Percentiles rank a stretch among this genome's conserved stretches.
phyloP scores from a whole-genome alignment of 2,888 invertebrate species.

The Rosalia funebris region DNA sequence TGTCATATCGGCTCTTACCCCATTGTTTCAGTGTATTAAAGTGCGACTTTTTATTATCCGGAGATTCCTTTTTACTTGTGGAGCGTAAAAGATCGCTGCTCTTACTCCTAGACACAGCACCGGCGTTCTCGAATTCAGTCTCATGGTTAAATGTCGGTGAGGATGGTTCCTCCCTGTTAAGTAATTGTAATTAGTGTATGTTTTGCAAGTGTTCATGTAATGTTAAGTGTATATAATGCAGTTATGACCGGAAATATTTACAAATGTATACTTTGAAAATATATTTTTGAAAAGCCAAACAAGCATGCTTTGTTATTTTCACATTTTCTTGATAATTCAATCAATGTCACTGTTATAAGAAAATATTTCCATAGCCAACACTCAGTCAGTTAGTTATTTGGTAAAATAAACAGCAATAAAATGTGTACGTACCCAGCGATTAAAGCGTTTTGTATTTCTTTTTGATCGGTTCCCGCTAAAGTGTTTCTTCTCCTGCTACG shows the following conservation, averaged over 20 bases:
- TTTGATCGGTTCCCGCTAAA: constrained; percentile 89
- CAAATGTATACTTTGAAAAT: constrained; percentile 23
- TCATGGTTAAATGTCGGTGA: constrained; percentile 53
- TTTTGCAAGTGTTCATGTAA: constrained; percentile 40
- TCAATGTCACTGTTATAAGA: constrained; percentile 12
- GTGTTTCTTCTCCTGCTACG: constrained; percentile 89
- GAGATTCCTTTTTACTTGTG: constrained; percentile 67
- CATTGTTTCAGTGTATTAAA: constrained; percentile 86
- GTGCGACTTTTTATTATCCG: constrained; percentile 74
- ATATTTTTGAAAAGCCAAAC: constrained; percentile 37
- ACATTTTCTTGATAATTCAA: constrained; percentile 24
- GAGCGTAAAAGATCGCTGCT: constrained; percentile 79
- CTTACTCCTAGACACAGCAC: constrained; percentile 73
- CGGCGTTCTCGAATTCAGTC: constrained; percentile 66
- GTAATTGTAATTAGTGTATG: constrained; percentile 44
- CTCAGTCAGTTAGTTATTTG: constrained; percentile 36
- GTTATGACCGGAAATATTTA: constrained; percentile 40
- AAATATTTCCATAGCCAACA: constrained; percentile 39
- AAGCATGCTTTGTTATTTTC: constrained; percentile 42
- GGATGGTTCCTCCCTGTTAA: constrained; percentile 59
- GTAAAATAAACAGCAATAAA: constrained; percentile 56
- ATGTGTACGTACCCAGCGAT: constrained; percentile 75
- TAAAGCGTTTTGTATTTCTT: constrained; percentile 86
- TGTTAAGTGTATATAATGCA: constrained; percentile 35
- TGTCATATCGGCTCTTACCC: constrained; percentile 82